Percentiles rank a stretch among this genome's conserved stretches.
These are phyloP conservation scores for Eonycteris spelaea DNA, from an alignment of 2,113 vertebrate genomes.

Conservation along the genomic window DNA sequence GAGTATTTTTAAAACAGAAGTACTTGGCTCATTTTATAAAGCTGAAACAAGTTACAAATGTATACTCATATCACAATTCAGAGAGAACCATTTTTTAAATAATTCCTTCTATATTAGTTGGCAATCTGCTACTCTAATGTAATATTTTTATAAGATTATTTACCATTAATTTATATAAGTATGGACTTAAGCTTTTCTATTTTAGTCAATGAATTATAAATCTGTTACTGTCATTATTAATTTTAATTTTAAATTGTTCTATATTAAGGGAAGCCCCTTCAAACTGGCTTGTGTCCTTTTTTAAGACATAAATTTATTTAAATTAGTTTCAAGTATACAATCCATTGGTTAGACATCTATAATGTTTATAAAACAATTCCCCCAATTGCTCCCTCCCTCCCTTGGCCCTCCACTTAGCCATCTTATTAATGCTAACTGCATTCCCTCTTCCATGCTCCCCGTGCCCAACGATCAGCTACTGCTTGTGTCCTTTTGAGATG, in stretches of 20 bases:
- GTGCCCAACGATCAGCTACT: too few relatives aligned
- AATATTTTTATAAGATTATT: not conserved
- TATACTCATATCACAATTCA: not conserved
- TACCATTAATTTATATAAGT: not conserved
- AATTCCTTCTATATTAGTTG: not conserved
- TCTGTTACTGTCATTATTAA: not conserved
- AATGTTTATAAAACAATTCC: too few relatives aligned
- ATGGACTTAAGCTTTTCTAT: not conserved
- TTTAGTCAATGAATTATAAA: not conserved
- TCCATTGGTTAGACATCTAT: too few relatives aligned
- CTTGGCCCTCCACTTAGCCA: too few relatives aligned
- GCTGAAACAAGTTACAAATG: not conserved
- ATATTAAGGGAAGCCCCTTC: not conserved
- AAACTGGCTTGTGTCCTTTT: not conserved
- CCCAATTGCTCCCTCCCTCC: too few relatives aligned
- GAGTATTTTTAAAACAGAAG: not conserved
- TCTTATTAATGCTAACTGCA: too few relatives aligned
- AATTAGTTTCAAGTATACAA: too few relatives aligned
- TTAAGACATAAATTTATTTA: too few relatives aligned
- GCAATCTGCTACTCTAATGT: not conserved
- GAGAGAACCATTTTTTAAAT: not conserved
- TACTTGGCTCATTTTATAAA: conserved; percentile 36
- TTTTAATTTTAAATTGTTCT: conserved; percentile 25
- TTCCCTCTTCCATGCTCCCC: too few relatives aligned
- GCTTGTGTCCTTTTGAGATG: not conserved